Base-by-base conservation (phyloP, 2,113 vertebrate species). In the Trachemys scripta region DNA sequence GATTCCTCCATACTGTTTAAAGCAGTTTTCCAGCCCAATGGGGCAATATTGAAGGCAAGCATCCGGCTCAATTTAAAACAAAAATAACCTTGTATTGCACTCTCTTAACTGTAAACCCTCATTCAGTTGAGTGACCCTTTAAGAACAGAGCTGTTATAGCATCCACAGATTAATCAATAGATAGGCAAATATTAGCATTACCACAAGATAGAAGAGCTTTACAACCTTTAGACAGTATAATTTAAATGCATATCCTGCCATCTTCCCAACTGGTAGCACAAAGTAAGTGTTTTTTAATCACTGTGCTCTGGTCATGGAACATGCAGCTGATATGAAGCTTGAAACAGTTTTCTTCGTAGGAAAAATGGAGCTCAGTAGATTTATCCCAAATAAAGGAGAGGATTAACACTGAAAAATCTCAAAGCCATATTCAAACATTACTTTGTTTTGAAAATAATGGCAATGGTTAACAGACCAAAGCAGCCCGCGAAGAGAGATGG, bases 171-270 rank as follows among this genome's bases (percentile, higher is more conserved):
- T 88, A 89, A 93, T 96, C 57, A 96, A 93, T 94, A 94, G 94
- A 95, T 98, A 97, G 83, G 87, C 80, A 98, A 98, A 97, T 90
- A 94, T 38, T 96, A 93, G 87, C 96, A 93, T 93, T 96, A 93
- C 85, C 79, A 96, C 80, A 92, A 95, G 94, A 96, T 94, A 96
- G 86, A 89, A 94, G 85, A 98, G 53, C 84, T 88, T 96, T 96
- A 94, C 45, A 95, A 65, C 75, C 25, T 82, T 95, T 94, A 95
- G 97, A 96, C 87, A 94, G 86, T 78, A 82, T 91, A 93, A 96
- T 92, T 80, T 69, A 80, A 86, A 93, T 87, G 76, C 8, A 90
- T 50, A 76, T 95, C 87, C 93, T 97, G 82, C 85, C 85, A 49
- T 92, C 11, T 97, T 97, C 96, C 93, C 96, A 89, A 27, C 51